Evolutionary conservation across 2,797 vertebrate species (phyloP).

Genomic region (Epinephelus coioides): DNA sequence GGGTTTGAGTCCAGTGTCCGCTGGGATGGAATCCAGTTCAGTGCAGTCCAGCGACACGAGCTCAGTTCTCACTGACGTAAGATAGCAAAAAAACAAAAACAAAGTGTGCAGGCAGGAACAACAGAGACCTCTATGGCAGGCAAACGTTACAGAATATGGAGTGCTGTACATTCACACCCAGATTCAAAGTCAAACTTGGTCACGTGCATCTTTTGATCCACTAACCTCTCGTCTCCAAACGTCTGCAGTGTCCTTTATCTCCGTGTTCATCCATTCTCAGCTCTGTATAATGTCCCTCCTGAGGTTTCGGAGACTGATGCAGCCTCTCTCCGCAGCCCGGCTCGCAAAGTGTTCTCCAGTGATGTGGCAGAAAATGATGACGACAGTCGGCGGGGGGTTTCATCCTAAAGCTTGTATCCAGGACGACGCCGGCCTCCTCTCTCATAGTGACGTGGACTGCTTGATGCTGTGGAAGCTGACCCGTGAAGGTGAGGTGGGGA

Average conservation of each 20-base stretch:
- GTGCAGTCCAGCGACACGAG: constrained; percentile 47
- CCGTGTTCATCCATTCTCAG: constrained; percentile 46
- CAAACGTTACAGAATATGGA: constrained; percentile 14
- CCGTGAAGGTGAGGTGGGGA: constrained; percentile 93
- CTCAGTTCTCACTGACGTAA: constrained; percentile 10
- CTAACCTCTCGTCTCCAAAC: constrained; percentile 55
- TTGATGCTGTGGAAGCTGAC: constrained; percentile 92
- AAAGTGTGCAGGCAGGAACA: constrained; percentile 32
- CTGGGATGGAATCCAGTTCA: constrained; percentile 42
- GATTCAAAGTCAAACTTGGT: constrained; percentile 47
- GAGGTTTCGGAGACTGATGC: constrained; percentile 59
- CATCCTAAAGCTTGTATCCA: neutral
- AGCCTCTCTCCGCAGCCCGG: constrained; percentile 38
- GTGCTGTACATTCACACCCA: constrained; percentile 71
- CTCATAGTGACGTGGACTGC: constrained; percentile 92
- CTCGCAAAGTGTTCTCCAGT: constrained; percentile 54
- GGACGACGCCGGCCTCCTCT: constrained; percentile 29
- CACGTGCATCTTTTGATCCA: constrained; percentile 49
- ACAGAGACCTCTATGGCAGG: neutral
- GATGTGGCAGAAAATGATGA: constrained; percentile 60
- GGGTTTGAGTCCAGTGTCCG: constrained; percentile 20
- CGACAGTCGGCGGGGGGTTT: constrained; percentile 23
- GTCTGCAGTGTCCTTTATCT: constrained; percentile 56
- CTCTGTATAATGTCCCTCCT: constrained; percentile 55
- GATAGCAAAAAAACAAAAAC: neutral